phyloP scores from a whole-genome alignment of 1,140 invertebrate genomes.

The Cotesia typhae region DNA sequence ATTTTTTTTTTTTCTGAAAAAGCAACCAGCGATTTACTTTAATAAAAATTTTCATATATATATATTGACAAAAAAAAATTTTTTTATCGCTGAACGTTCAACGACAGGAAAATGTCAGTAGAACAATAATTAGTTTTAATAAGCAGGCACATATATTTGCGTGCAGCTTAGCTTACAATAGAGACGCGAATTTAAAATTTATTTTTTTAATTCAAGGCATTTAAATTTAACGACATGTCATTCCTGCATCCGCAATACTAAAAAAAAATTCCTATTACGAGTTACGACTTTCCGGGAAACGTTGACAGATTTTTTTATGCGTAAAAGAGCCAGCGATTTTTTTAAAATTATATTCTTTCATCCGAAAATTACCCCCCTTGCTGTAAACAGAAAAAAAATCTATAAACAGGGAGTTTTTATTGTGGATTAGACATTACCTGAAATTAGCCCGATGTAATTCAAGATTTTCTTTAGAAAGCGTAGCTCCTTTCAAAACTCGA shows the following conservation, averaged over 20 bases:
- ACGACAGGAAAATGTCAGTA: slow-evolving; percentile 25
- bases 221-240: slow-evolving; percentile 23
- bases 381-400: slow-evolving; percentile 22
- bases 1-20: too few relatives aligned
- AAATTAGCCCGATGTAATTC: slow-evolving; percentile 51
- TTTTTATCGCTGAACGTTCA: slow-evolving; percentile 18
- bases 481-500: too few relatives aligned
- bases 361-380: not conserved
- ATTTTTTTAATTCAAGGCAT: slow-evolving; percentile 30
- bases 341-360: not conserved
- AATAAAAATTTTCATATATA: too few relatives aligned
- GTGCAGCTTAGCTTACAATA: slow-evolving; percentile 31
- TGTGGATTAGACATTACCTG: slow-evolving; percentile 33
- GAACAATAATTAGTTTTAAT: slow-evolving; percentile 26
- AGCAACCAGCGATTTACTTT: too few relatives aligned
- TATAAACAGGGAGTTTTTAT: slow-evolving; percentile 28
- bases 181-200: not conserved
- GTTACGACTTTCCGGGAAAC: slow-evolving; percentile 5
- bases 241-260: slow-evolving; percentile 8
- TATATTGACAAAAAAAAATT: not conserved
- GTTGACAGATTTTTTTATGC: slow-evolving; percentile 25
- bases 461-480: slow-evolving; percentile 36
- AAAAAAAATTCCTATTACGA: not conserved
- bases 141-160: slow-evolving; percentile 17
- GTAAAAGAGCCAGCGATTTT: not conserved